Evolutionary conservation across 2,888 invertebrate genomes (phyloP), one percentile per base, ranked within the genome.

Genomic region (Ormyrus thymus): DNA sequence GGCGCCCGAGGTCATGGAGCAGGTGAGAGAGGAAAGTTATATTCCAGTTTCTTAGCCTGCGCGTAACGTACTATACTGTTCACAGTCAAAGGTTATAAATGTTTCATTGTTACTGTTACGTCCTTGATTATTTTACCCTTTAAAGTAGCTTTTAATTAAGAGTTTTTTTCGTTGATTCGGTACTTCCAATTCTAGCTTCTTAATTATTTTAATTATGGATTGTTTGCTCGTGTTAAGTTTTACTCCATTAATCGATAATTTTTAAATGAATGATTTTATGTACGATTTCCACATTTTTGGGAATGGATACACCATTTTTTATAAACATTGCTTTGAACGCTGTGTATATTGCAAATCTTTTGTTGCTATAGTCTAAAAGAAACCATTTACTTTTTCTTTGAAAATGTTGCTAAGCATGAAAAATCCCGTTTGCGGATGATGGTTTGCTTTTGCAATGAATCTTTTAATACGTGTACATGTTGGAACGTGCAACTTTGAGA

Each of bases 1-100:
- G 98, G 98, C 99, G 2, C 99, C 99, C 0, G 99, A 99, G 92
- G 99, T 99, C 83, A 99, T 99, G 98, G 97, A 98, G 91, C 97
- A 97, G 92, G 95, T 95, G 90, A 91, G 91, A 89, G 87, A 89
- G 87, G 88, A 90, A 90, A 90, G 90, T 89, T 89, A 87, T 88
- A 88, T 85, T 89, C 87, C 89, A 87, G 86, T 87, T 89, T 89
- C 89, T 81, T 78, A 81, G 81, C 81, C 80, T 81, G 81, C 76
- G 80, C 70, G 74, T 77, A 77, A 64, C 13, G 61, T 62, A 29
- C 66, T 48, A 71, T 70, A 58, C 29, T 79, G 48, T 72, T 29
- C 29, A 29, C 29, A 29, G 29, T 29, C 29, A 29, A 29, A 29
- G 29, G 29, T 29, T 29, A 29, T 29, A 29, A 29, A 29, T 29